Base-by-base conservation (phyloP, 2,113 vertebrate genomes). In the Cololabis saira region DNA sequence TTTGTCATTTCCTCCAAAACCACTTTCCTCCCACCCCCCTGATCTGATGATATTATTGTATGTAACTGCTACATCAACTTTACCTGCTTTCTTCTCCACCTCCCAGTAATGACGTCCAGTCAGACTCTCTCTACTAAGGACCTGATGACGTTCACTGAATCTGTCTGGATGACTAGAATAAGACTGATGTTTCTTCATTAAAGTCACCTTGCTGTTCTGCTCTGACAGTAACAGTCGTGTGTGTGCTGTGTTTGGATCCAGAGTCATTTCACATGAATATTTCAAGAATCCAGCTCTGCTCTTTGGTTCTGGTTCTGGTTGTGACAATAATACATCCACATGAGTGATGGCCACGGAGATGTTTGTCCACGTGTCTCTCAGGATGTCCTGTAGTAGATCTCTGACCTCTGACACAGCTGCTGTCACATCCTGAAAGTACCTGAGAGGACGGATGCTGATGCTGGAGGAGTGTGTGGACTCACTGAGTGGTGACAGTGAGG, bases 21-120 rank as follows among this genome's bases (percentile, higher is more conserved):
- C 3, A 27, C 15, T 1, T 24, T 52, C 49, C 17, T 37, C 10
- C 33, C 33, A 37, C 33, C 4, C 14, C 19, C 53, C 53, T 56
- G 17, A 1, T 56, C 53, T 56, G 53, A 17, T 56, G 53, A 50
- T 40, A n/a, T 50, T 22, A 12, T 49, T 59, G 47, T 68, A 58
- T 18, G 30, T 4, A 3, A 54, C 52, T 54, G 52, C 16, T 37
- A 54, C n/a, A 54, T 12, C 4, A 37, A 54, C 30, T 37, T 1
- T 3, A 17, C 0, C 3, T 22, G 16, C 27, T 2, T 16, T 40
- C 52, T 15, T 12, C 30, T 54, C 4, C 52, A 54, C 52, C 52
- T 54, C 52, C 52, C 52, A 54, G 52, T 54, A 54, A 54, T 11
- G 12, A 18, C 52, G 51, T 53, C 51, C 51, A 53, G 51, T 53